Evolutionary conservation across 2,797 vertebrate genomes (phyloP), one percentile per base, ranked within the genome.

Genomic region (Fringilla coelebs): DNA sequence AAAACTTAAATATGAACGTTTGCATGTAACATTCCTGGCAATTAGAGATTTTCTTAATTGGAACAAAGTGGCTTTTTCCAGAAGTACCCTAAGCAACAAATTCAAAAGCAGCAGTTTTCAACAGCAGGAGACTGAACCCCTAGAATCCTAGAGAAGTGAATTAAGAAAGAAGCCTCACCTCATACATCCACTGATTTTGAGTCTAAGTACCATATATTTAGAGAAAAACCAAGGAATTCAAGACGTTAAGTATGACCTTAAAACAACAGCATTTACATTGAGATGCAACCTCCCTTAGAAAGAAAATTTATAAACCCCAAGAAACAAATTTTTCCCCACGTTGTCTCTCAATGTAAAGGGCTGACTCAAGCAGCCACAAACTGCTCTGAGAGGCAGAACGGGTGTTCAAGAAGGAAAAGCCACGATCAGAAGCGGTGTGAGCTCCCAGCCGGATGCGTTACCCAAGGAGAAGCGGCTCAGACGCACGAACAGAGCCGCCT

Each of bases 401-500:
- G 29, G 20, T 1, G 4, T 2, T 22, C n/a, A 22, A 6, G 4
- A 22, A 34, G 80, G 48, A 66, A 72, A 76, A 22, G 14, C 73
- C 92, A 8, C 20, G 5, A 54, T 41, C 29, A 25, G 89, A n/a
- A 55, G 85, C 11, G 0, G 36, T 1, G 28, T 0, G 65, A 80
- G 48, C 90, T 63, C 7, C 9, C 40, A 14, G 82, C 36, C 77
- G 3, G 63, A 41, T 78, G 89, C 46, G 2, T 65, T n/a, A 20
- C n/a, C 78, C 84, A 26, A 61, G 55, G n/a, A 90, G 92, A 72
- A 77, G 3, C 41, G 57, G 63, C 63, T 54, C 61, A 6, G 58
- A 31, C 4, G 55, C 83, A 36, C 7, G 10, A 43, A 48, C 95
- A 96, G 84, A 96, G 95, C 19, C 21, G 55, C 96, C 95, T 67